Percentiles rank a stretch among this genome's conserved stretches.
phyloP scores from a whole-genome alignment of 1,140 invertebrate genomes.

The Drosophila truncata region DNA sequence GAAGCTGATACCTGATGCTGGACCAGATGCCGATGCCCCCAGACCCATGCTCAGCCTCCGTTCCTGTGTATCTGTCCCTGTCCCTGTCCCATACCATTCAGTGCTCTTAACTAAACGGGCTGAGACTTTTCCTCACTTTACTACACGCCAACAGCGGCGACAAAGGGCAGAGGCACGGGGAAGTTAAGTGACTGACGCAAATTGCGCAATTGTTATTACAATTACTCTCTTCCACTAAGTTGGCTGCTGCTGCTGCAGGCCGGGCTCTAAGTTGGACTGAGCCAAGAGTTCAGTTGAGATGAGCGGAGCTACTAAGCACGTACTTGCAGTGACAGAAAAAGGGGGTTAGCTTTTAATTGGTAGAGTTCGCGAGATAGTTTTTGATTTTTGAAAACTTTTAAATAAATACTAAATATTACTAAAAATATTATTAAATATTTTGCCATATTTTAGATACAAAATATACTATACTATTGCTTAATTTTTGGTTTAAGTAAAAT shows the following conservation, averaged over 20 bases:
- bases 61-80: not conserved
- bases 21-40: slow-evolving; percentile 26
- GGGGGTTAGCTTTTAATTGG: not conserved
- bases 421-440: not conserved
- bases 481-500: not conserved
- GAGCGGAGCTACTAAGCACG: slow-evolving; percentile 42
- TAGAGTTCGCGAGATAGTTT: not conserved
- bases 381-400: not conserved
- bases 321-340: slow-evolving; percentile 42
- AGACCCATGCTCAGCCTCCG: not conserved
- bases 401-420: too few species aligned
- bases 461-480: not conserved
- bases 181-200: slow-evolving; percentile 79
- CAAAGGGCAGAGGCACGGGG: slow-evolving; percentile 13
- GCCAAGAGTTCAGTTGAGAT: slow-evolving; percentile 12
- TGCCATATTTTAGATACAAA: too few species aligned
- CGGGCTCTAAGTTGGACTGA: slow-evolving; percentile 11
- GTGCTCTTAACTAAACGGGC: slow-evolving; percentile 57
- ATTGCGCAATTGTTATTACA: slow-evolving; percentile 83
- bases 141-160: slow-evolving; percentile 54
- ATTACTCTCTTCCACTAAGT: slow-evolving; percentile 75
- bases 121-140: slow-evolving; percentile 72
- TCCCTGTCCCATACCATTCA: slow-evolving; percentile 2
- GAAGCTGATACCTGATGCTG: slow-evolving; percentile 20
- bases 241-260: slow-evolving; percentile 36